These are phyloP conservation scores for Cataglyphis altisquamis DNA, from an alignment of 2,888 invertebrate genomes.

Conservation along the genomic window DNA sequence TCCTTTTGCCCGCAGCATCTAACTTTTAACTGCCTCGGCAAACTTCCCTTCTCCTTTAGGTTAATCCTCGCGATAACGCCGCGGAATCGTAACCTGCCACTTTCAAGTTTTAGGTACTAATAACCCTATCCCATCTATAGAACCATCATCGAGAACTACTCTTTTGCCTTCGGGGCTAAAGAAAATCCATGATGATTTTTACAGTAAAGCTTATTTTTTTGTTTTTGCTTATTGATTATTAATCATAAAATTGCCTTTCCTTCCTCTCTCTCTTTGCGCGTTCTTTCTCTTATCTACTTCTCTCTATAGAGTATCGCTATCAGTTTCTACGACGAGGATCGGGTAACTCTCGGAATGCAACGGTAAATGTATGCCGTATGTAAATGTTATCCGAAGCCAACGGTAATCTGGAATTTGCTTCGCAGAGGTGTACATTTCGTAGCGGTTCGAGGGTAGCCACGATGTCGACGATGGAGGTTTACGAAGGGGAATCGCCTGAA, in stretches of 20 bases:
- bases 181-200: conserved; percentile 12
- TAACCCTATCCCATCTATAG: conserved; percentile 36
- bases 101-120: conserved; percentile 60
- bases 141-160: conserved; percentile 57
- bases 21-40: conserved; percentile 72
- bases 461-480: conserved; percentile 64
- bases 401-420: conserved; percentile 83
- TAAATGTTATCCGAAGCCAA: conserved; percentile 82
- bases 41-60: conserved; percentile 59
- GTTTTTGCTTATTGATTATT: not conserved
- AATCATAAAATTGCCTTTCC: conserved; percentile 3
- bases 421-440: conserved; percentile 75
- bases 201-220: not conserved
- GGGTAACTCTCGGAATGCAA: conserved; percentile 64
- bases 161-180: not conserved
- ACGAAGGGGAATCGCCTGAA: conserved; percentile 62
- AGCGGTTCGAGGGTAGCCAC: conserved; percentile 65
- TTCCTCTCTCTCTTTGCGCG: not conserved
- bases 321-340: conserved; percentile 48
- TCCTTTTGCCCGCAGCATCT: conserved; percentile 44
- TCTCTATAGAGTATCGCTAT: conserved; percentile 55
- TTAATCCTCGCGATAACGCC: conserved; percentile 64
- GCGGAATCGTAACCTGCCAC: conserved; percentile 58
- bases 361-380: conserved; percentile 82
- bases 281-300: conserved; percentile 52